Percentiles rank a stretch among this genome's conserved stretches.
These are phyloP conservation scores for Drosophila bifasciata DNA, from an alignment of 1,140 invertebrate species.

Conservation along the genomic window DNA sequence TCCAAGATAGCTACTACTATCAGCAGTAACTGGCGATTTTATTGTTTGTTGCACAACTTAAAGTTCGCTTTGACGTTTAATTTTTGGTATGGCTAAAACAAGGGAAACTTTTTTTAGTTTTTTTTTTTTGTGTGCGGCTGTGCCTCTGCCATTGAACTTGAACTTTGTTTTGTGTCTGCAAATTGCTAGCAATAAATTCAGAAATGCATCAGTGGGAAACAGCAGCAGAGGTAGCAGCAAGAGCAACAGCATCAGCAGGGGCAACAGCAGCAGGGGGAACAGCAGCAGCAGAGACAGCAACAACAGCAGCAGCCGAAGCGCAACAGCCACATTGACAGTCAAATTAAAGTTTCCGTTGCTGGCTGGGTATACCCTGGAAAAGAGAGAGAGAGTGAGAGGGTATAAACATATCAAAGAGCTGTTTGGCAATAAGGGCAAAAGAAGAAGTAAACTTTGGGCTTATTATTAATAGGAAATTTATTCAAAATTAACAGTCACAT, in stretches of 20 bases:
- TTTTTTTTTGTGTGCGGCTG: background rate
- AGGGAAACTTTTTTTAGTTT: background rate
- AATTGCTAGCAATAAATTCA: slow-evolving; percentile 61
- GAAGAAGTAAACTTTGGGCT: too few species aligned
- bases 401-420: too few species aligned
- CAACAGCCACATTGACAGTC: slow-evolving; percentile 55
- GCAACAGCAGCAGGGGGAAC: slow-evolving; percentile 1
- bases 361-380: too few species aligned
- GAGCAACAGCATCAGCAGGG: slow-evolving; percentile 10
- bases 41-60: slow-evolving; percentile 4
- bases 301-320: slow-evolving; percentile 16
- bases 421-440: too few species aligned
- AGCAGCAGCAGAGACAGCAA: slow-evolving; percentile 21
- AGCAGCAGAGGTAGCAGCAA: slow-evolving; percentile 12
- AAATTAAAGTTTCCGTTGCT: slow-evolving; percentile 65
- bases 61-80: slow-evolving; percentile 1
- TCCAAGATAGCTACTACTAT: slow-evolving; percentile 12
- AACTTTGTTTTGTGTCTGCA: slow-evolving; percentile 65
- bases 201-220: slow-evolving; percentile 30
- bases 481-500: too few species aligned
- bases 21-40: slow-evolving; percentile 15
- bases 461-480: too few species aligned
- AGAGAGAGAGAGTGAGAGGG: too few species aligned
- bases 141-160: slow-evolving; percentile 69
- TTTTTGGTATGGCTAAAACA: background rate